These are phyloP conservation scores for Hermodice carunculata DNA, from an alignment of 2,888 invertebrate genomes.

Conservation along the genomic window DNA sequence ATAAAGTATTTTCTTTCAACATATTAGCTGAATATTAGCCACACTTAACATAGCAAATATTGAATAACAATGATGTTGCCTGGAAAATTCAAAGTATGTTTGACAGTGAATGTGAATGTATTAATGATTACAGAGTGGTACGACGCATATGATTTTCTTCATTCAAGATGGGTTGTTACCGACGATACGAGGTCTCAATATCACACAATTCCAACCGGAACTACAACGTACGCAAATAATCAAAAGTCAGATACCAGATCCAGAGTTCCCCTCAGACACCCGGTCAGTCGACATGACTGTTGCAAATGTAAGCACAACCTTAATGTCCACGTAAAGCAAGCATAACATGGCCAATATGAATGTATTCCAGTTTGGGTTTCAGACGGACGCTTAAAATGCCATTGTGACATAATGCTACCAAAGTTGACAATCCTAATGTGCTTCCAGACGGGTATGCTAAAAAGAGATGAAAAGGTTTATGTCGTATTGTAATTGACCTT, in stretches of 20 bases:
- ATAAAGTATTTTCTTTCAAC: too few species aligned
- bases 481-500: too few species aligned
- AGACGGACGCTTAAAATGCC: too few species aligned
- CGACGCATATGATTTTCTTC: conserved; percentile 68
- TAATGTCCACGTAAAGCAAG: too few species aligned
- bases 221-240: conserved; percentile 63
- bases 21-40: too few species aligned
- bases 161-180: conserved; percentile 32
- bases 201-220: conserved; percentile 43
- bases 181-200: conserved; percentile 36
- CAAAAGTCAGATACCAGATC: conserved; percentile 57
- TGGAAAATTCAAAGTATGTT: neutral
- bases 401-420: too few species aligned
- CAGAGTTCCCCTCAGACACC: conserved; percentile 55
- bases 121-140: conserved; percentile 58
- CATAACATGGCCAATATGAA: too few species aligned
- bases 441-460: too few species aligned
- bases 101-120: neutral
- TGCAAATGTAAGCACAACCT: conserved; percentile 60
- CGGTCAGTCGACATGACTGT: conserved; percentile 58
- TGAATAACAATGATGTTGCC: neutral
- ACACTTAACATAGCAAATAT: neutral
- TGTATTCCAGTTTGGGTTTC: too few species aligned
- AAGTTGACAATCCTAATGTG: too few species aligned
- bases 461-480: too few species aligned